phyloP scores from a whole-genome alignment of 2,888 invertebrate genomes.

The Elmis aenea region DNA sequence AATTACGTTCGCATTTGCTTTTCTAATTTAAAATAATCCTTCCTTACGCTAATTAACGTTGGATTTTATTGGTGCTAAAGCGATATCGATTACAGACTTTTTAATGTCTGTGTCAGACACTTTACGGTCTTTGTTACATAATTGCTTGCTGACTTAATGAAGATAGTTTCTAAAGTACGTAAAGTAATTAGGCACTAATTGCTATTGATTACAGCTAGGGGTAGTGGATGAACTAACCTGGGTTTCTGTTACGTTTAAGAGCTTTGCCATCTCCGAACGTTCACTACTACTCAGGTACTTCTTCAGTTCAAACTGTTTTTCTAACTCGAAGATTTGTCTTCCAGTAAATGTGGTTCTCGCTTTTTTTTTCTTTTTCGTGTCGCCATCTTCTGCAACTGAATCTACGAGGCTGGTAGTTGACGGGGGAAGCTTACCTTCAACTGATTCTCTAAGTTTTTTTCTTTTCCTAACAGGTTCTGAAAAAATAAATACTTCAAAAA shows the following conservation, averaged over 20 bases:
- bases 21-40: too few species aligned
- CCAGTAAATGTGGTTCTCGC: constrained; percentile 94
- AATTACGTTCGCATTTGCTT: too few species aligned
- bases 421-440: constrained; percentile 32
- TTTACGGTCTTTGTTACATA: constrained; percentile 7
- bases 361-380: constrained; percentile 65
- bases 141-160: constrained; percentile 8
- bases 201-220: constrained; percentile 12
- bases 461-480: constrained; percentile 39
- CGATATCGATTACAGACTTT: too few species aligned
- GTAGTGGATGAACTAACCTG: constrained; percentile 63
- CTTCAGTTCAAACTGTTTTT: constrained; percentile 93
- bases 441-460: constrained; percentile 37
- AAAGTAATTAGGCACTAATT: constrained; percentile 9
- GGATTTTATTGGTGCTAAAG: too few species aligned
- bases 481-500: constrained; percentile 18
- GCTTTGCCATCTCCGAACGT: constrained; percentile 88
- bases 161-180: constrained; percentile 3
- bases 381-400: constrained; percentile 36
- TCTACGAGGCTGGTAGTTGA: constrained; percentile 45
- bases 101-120: constrained; percentile 2
- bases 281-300: constrained; percentile 94
- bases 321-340: constrained; percentile 92
- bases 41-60: too few species aligned
- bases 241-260: constrained; percentile 91